Conservation (phyloP, 2,113 vertebrate genomes). For the Vidua macroura region DNA sequence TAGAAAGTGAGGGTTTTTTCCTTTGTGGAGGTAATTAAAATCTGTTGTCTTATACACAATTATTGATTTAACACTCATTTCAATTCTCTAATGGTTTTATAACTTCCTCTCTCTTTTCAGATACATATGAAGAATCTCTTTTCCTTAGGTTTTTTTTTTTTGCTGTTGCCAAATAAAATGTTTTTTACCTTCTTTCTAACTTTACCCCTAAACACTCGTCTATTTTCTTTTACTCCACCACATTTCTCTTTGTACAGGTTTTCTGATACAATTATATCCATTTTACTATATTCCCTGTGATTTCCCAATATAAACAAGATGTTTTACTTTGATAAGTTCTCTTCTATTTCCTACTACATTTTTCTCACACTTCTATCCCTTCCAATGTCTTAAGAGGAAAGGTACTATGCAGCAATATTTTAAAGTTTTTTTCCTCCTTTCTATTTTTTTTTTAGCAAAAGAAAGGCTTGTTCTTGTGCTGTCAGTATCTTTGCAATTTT, state of each 20-base stretch:
- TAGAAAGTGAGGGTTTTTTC: not conserved
- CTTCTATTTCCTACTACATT: not conserved
- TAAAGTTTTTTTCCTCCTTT: accelerated
- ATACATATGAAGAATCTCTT: not conserved
- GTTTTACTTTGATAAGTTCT: not conserved
- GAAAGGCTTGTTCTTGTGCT: not conserved
- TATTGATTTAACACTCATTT: not conserved
- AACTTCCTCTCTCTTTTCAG: not conserved
- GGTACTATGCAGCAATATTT: not conserved
- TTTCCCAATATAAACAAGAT: not conserved
- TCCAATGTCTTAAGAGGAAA: not conserved
- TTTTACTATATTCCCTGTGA: not conserved
- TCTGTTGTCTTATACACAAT: not conserved
- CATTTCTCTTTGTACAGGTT: not conserved
- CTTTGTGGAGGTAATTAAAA: not conserved
- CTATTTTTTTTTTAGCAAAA: not conserved
- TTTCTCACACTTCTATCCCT: not conserved
- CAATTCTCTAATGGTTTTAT: not conserved
- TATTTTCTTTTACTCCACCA: not conserved
- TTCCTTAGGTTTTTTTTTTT: not conserved
- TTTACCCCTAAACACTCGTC: not conserved
- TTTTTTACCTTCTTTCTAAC: not conserved
- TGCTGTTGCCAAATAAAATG: not conserved
- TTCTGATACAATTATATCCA: not conserved
- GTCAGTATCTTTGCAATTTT: not conserved